These are phyloP conservation scores for Dilophus febrilis DNA, from an alignment of 2,888 invertebrate species.

Conservation along the genomic window DNA sequence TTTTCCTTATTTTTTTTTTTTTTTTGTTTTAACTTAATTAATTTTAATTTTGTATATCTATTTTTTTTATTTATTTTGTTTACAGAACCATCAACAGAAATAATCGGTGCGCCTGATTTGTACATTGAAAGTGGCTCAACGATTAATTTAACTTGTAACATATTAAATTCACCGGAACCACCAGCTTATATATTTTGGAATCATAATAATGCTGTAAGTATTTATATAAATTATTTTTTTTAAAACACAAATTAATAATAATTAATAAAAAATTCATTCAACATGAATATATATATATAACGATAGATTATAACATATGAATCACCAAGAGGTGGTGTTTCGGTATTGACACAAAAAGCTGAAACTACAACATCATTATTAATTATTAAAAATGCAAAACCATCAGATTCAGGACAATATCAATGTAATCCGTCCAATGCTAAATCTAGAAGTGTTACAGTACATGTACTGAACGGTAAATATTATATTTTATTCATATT, in stretches of 20 bases:
- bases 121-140: slow-evolving; percentile 88
- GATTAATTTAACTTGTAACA: slow-evolving; percentile 85
- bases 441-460: slow-evolving; percentile 75
- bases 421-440: slow-evolving; percentile 90
- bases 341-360: slow-evolving; percentile 73
- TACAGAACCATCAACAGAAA: slow-evolving; percentile 83
- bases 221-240: no score
- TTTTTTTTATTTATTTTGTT: slow-evolving; percentile 17
- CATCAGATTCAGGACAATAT: slow-evolving; percentile 78
- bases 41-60: background rate
- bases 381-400: slow-evolving; percentile 71
- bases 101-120: slow-evolving; percentile 78
- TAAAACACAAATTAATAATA: background rate
- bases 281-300: background rate
- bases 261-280: background rate
- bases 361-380: slow-evolving; percentile 78
- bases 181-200: slow-evolving; percentile 91
- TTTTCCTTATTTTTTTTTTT: no score
- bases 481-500: slow-evolving; percentile 16
- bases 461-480: slow-evolving; percentile 88
- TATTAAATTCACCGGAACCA: slow-evolving; percentile 78
- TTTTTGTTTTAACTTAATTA: no score
- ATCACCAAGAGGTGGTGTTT: slow-evolving; percentile 74
- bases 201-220: slow-evolving; percentile 78
- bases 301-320: slow-evolving; percentile 72